Evolutionary conservation across 2,113 vertebrate genomes (phyloP), one percentile per base, ranked within the genome.

Genomic region (Corapipo altera): DNA sequence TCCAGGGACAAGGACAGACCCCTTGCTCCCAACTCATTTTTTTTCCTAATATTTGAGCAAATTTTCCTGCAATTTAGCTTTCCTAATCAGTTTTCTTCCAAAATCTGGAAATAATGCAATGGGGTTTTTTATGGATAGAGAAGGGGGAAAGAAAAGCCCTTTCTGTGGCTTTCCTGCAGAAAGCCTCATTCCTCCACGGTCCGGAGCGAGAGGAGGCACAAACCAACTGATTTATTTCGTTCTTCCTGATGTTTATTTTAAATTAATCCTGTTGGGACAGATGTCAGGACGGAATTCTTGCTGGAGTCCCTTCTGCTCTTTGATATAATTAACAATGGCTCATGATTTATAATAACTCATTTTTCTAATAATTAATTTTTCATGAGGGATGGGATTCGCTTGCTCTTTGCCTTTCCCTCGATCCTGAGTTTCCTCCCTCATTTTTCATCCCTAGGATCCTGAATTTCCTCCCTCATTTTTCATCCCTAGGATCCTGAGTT

Each of bases 81-180:
- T 9, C 17, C 27, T 15, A 3, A 3, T 37, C 4, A 10, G 21
- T 66, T 55, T 71, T 82, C 35, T 46, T 37, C 41, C 33, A 66
- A 32, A 66, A 86, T 24, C 16, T 51, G 51, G 14, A 43, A 74
- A 59, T 28, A 66, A 70, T 13, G 16, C 9, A 26, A 28, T 52
- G 51, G 9, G 4, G 1, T 41, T 20, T 21, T 48, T 66, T n/a
- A 35, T n/a, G 33, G 14, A 2, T 46, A 3, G 18, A 28, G 41
- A 4, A 2, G 46, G 23, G 2, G 0, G 18, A 28, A 71, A 32
- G 18, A 28, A 71, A 32, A 2, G 2, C 6, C 8, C 6, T 43
- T 69, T 58, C 43, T 8, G 12, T 41, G 12, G 51, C 26, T 59
- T 5, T 61, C 46, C 37, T 75, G n/a, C 48, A 85, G 78, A 48